Conservation (phyloP, 2,888 invertebrate species). For the Limnephilus rhombicus region DNA sequence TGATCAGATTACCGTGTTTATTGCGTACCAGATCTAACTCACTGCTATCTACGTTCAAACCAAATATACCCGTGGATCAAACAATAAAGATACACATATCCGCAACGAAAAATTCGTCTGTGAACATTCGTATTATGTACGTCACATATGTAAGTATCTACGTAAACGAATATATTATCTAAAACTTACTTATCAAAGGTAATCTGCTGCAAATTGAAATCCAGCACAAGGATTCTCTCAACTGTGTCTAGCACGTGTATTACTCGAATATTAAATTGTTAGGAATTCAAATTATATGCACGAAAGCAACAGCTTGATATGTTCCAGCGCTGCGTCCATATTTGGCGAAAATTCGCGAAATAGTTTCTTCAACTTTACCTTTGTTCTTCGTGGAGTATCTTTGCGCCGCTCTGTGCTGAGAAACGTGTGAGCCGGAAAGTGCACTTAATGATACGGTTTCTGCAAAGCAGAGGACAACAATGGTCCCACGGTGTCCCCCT, state of each 20-base stretch:
- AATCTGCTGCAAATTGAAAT: background rate
- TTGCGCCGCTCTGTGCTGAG: background rate
- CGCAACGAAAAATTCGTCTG: background rate
- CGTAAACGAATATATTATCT: background rate
- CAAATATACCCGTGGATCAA: background rate
- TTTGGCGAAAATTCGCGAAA: background rate
- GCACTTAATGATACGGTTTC: slow-evolving; percentile 42
- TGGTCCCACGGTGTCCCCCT: slow-evolving; percentile 14
- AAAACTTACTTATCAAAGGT: background rate
- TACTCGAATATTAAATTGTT: background rate
- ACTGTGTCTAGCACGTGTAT: background rate
- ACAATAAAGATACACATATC: background rate
- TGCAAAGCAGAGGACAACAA: slow-evolving; percentile 13
- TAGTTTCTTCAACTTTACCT: background rate
- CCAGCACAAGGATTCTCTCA: background rate
- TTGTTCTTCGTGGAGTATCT: background rate
- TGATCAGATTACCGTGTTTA: background rate
- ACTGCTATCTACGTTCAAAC: background rate
- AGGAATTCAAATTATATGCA: background rate
- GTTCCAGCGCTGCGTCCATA: background rate
- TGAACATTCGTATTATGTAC: background rate
- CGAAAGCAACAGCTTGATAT: background rate
- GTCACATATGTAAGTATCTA: background rate
- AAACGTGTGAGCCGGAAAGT: slow-evolving; percentile 39
- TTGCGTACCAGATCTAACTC: background rate